Evolutionary conservation across 1,140 invertebrate genomes (phyloP).

Genomic region (Dendrolimus kikuchii): DNA sequence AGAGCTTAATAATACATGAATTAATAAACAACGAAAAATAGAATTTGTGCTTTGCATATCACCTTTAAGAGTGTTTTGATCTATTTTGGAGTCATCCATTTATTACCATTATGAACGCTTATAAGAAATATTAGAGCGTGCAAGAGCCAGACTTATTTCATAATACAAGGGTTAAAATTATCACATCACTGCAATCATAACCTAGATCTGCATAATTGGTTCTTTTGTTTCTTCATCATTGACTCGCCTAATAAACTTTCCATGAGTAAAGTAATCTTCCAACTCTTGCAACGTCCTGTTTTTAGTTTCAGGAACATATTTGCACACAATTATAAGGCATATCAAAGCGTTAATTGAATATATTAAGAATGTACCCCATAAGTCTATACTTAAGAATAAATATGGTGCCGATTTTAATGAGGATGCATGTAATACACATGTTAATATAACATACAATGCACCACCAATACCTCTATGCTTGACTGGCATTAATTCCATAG

Average conservation of each 20-base stretch:
- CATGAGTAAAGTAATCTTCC: conserved; percentile 10
- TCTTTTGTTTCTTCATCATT: too few relatives aligned
- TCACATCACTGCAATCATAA: too few relatives aligned
- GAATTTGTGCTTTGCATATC: too few relatives aligned
- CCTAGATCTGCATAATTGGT: too few relatives aligned
- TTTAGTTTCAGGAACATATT: conserved; percentile 11
- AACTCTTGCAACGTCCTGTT: conserved; percentile 11
- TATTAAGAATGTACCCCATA: conserved; percentile 11
- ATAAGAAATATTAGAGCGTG: too few relatives aligned
- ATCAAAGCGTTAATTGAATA: conserved; percentile 5
- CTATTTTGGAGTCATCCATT: too few relatives aligned
- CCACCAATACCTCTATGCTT: conserved; percentile 12
- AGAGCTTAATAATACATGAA: too few relatives aligned
- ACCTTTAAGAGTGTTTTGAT: too few relatives aligned
- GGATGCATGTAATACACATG: conserved; percentile 5
- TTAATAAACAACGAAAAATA: too few relatives aligned
- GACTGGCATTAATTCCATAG: conserved; percentile 12
- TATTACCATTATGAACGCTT: too few relatives aligned
- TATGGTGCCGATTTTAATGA: conserved; percentile 11
- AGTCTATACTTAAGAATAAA: conserved; percentile 4
- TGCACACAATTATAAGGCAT: conserved; percentile 6
- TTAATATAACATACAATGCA: conserved; percentile 7
- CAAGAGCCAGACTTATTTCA: too few relatives aligned
- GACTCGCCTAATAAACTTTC: background rate
- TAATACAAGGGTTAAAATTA: too few relatives aligned